Base-by-base conservation (phyloP, 2,888 invertebrate genomes). In the Drosophila lacicola region DNA sequence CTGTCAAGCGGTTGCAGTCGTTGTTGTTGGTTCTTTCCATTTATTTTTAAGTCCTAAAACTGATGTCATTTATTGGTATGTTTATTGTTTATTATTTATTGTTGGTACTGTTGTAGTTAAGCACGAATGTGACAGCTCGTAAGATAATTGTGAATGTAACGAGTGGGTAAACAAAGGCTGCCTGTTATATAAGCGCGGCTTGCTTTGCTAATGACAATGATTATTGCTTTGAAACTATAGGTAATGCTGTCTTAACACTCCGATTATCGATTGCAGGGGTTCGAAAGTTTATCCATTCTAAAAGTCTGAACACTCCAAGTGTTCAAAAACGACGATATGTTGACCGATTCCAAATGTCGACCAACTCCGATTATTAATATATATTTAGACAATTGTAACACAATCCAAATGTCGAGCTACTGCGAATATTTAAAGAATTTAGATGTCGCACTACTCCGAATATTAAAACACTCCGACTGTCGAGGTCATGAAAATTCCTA, bases 31-130 rank as follows among this genome's bases (percentile, higher is more conserved):
- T 46, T 50, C 49, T 42, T 65, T 42, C 4, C 54, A 83, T 83
- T 77, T 86, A 86, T 87, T 80, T 77, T 47, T 41, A 29, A 79
- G 61, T 47, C n/a, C 60, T 61, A 51, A 69, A 70, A 72, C 66
- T 63, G 56, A 57, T 86, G 87, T 86, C 82, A 70, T 67, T 86
- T 82, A 86, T 82, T 80, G 83, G 41, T 69, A 70, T 70, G 67
- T 67, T 70, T 88, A 68, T 82, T 82, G 62, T 80, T 86, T 70
- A 73, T 71, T 65, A 45, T 74, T 61, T 75, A 44, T 62, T 64
- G 41, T 53, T 60, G 41, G 44, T 55, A 21, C 61, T 67, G 29
- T 57, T 61, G 37, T 45, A 37, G 34, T 51, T 17, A 39, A 17
- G 80, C 75, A 75, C 72, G 70, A 72, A 56, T 74, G 44, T 61